Base-by-base conservation (phyloP, 2,888 invertebrate genomes). In the Eristalinus aeneus region DNA sequence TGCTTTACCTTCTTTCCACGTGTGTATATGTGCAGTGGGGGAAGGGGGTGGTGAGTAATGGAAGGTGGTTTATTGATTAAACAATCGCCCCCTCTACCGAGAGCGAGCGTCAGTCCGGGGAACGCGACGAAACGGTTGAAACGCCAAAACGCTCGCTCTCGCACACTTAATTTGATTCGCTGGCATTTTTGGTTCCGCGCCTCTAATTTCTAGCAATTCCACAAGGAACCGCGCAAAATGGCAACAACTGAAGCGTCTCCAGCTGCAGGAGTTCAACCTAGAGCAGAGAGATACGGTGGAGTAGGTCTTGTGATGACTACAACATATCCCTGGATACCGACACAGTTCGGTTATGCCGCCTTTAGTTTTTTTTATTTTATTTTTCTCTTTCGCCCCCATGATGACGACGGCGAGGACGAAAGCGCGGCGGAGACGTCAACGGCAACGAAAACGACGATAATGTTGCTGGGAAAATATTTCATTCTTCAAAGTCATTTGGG, bases 101-200 rank as follows among this genome's bases (percentile, higher is more conserved):
- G 22, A 12, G 8, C 27, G 8, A 65, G 46, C 4, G 23, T 1
- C 6, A 39, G 32, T 56, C 31, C 16, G 34, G 12, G 34, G 16
- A 73, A 22, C 31, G 74, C 39, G 60, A 46, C 27, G 27, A 32
- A 31, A 31, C 27, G 31, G 61, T n/a, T 61, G 31, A 34, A 68
- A 72, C 60, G 65, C 69, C 67, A 84, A 84, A 86, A 86, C 39
- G 73, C 77, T 78, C 5, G 27, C 46, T 20, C 46, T 46, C 82
- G 81, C 82, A 82, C 86, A 86, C 71, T 86, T 86, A 86, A 86
- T 82, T 86, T 78, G 73, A 86, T 86, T 86, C 36, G 20, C 23
- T 78, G 82, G 77, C 32, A 82, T 78, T 82, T 71, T 46, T 78
- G 34, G 69, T 56, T 81, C 77, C 65, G 82, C 77, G 78, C 74